A percentile compares a stretch with the other conserved stretches of the same genome.
These are phyloP conservation scores for Drosophila diplacantha DNA, from an alignment of 2,888 invertebrate genomes.

Conservation along the genomic window DNA sequence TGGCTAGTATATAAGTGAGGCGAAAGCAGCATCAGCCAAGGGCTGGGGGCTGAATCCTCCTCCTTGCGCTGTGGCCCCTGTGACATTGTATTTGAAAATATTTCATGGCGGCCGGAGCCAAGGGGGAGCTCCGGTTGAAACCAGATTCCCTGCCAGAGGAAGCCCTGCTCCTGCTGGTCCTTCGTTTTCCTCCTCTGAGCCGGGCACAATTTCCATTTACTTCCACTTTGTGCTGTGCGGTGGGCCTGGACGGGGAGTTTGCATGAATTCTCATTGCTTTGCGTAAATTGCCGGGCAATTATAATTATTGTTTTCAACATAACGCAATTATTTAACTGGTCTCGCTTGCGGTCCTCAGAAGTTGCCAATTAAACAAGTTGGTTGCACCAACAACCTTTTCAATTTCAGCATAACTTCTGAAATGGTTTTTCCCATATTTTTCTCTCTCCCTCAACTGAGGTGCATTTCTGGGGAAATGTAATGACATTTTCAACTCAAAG, in stretches of 20 bases:
- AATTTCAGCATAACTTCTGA: slow-evolving; percentile 45
- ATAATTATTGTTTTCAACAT: slow-evolving; percentile 38
- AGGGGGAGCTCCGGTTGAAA: slow-evolving; percentile 9
- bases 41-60: slow-evolving; percentile 14
- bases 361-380: slow-evolving; percentile 33
- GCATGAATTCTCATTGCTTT: slow-evolving; percentile 25
- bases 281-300: slow-evolving; percentile 30
- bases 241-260: slow-evolving; percentile 6
- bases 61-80: slow-evolving; percentile 24
- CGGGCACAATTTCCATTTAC: slow-evolving; percentile 23
- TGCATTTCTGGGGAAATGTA: neutral
- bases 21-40: slow-evolving; percentile 17
- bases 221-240: slow-evolving; percentile 5
- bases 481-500: slow-evolving; percentile 5
- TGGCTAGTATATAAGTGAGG: slow-evolving; percentile 7
- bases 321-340: slow-evolving; percentile 38
- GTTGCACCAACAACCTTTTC: slow-evolving; percentile 44
- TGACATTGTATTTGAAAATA: slow-evolving; percentile 39
- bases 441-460: neutral
- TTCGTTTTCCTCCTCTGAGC: neutral
- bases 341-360: slow-evolving; percentile 10
- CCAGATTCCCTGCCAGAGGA: slow-evolving; percentile 1
- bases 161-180: neutral
- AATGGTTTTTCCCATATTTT: neutral
- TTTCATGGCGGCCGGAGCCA: slow-evolving; percentile 25